A percentile compares a stretch with the other conserved stretches of the same genome.
Conservation (phyloP, 2,888 invertebrate genomes). For the Melanotus villosus region DNA sequence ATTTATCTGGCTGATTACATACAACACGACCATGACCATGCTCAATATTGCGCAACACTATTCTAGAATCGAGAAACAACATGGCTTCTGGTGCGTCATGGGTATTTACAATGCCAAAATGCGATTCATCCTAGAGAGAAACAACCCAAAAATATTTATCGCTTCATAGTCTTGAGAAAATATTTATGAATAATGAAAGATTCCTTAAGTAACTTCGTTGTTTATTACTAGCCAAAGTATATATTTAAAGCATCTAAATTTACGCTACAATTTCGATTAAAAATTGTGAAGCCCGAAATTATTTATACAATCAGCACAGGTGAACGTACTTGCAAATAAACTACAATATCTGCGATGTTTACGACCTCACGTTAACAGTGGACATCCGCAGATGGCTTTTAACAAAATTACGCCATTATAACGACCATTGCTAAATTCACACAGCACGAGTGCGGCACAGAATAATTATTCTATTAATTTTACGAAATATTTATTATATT, state of each 20-base stretch:
- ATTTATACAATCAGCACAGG: slow-evolving; percentile 24
- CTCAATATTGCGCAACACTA: slow-evolving; percentile 63
- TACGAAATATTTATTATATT: slow-evolving; percentile 3
- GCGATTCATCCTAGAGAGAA: slow-evolving; percentile 48
- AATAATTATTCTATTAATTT: too few relatives aligned
- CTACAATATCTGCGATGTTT: slow-evolving; percentile 18
- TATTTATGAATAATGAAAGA: slow-evolving; percentile 25
- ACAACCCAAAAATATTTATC: slow-evolving; percentile 32
- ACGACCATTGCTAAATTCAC: background rate
- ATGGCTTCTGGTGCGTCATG: slow-evolving; percentile 58
- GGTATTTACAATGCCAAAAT: slow-evolving; percentile 58
- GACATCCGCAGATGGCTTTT: slow-evolving; percentile 25
- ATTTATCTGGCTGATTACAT: slow-evolving; percentile 50
- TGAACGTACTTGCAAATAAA: slow-evolving; percentile 31
- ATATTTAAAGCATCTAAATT: too few relatives aligned
- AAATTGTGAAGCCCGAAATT: slow-evolving; percentile 12
- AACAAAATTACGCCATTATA: slow-evolving; percentile 12
- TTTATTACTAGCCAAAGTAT: too few relatives aligned
- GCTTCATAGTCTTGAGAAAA: slow-evolving; percentile 6
- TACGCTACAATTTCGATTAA: too few relatives aligned
- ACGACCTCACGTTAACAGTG: slow-evolving; percentile 16
- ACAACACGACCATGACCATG: slow-evolving; percentile 62
- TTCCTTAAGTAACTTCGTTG: too few relatives aligned
- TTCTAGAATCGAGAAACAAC: slow-evolving; percentile 61
- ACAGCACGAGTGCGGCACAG: too few relatives aligned